Evolutionary conservation across 1,140 invertebrate species (phyloP).

Genomic region (Drosophila neocordata): DNA sequence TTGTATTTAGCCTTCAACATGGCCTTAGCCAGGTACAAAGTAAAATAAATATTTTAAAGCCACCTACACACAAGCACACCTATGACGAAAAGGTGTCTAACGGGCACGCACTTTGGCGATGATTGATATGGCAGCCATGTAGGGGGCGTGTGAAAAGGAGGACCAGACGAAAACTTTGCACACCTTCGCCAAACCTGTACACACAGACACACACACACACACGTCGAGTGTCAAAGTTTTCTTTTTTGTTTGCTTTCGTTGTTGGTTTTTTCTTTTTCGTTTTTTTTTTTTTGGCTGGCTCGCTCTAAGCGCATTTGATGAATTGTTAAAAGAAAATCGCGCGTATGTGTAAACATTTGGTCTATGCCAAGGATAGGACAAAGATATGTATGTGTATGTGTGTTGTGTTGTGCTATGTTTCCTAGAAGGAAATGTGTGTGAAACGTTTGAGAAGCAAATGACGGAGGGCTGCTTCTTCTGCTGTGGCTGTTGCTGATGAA

Average conservation of each 20-base stretch:
- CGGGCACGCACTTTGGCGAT: constrained; percentile 66
- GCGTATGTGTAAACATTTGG: constrained; percentile 79
- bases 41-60: constrained; percentile 78
- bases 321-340: constrained; percentile 80
- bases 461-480: constrained; percentile 40
- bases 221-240: constrained; percentile 77
- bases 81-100: constrained; percentile 40
- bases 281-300: constrained; percentile 41
- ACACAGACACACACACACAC: constrained; percentile 30
- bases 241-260: constrained; percentile 10
- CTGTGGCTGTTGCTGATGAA: constrained; percentile 49
- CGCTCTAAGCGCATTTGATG: constrained; percentile 77
- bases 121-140: constrained; percentile 66
- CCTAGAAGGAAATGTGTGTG: constrained; percentile 32
- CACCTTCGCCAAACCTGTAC: constrained; percentile 9
- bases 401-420: background rate
- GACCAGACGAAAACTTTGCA: constrained; percentile 56
- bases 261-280: constrained; percentile 22
- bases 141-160: constrained; percentile 9
- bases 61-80: constrained; percentile 1
- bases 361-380: constrained; percentile 49
- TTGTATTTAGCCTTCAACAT: constrained; percentile 68
- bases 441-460: constrained; percentile 43
- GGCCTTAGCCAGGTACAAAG: constrained; percentile 33
- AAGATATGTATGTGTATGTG: constrained; percentile 29